Conservation (phyloP, 2,797 vertebrate genomes). For the Tadarida brasiliensis region DNA sequence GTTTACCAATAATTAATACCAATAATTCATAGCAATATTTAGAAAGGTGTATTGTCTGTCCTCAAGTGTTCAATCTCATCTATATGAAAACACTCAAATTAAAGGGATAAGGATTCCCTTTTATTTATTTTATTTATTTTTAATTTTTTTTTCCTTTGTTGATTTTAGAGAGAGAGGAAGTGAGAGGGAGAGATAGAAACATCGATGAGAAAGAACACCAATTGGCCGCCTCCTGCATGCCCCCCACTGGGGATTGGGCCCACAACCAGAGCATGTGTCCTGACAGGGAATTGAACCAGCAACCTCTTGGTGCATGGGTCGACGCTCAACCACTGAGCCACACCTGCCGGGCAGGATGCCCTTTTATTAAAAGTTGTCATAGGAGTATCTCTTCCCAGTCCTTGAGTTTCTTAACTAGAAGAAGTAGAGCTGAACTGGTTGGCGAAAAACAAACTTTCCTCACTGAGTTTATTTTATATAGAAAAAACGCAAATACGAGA, state of each 20-base stretch:
- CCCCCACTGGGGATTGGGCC: too few relatives aligned
- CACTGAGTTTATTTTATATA: background rate
- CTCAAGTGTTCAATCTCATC: background rate
- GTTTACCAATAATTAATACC: background rate
- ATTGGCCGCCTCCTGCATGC: too few relatives aligned
- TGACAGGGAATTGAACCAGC: too few relatives aligned
- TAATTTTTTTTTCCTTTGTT: too few relatives aligned
- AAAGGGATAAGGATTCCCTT: background rate
- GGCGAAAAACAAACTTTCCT: conserved; percentile 14
- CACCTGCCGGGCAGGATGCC: background rate
- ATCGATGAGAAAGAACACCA: too few relatives aligned
- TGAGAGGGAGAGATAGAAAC: too few relatives aligned
- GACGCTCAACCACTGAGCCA: too few relatives aligned
- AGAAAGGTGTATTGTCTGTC: background rate
- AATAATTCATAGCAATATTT: background rate
- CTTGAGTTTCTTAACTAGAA: conserved; percentile 11
- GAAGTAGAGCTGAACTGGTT: background rate
- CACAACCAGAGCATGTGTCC: too few relatives aligned
- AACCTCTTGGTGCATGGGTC: too few relatives aligned
- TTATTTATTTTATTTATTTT: background rate
- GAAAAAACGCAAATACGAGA: background rate
- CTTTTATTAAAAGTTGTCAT: background rate
- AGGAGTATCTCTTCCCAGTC: background rate
- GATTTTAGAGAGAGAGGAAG: too few relatives aligned
- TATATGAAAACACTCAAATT: background rate